phyloP scores from a whole-genome alignment of 2,113 vertebrate species.

The Protobothrops mucrosquamatus region DNA sequence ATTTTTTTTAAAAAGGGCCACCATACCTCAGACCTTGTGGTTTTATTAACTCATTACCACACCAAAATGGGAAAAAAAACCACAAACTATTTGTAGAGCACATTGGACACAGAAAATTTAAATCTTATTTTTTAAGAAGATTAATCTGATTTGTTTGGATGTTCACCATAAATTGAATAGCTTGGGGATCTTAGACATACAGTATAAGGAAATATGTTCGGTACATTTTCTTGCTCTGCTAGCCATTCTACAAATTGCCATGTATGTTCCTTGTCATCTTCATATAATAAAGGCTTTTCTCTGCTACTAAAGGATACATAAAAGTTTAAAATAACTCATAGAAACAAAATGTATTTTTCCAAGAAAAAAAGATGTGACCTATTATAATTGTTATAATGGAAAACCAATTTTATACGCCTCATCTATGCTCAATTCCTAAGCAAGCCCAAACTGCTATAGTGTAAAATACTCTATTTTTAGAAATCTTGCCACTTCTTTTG shows the following conservation, averaged over 20 bases:
- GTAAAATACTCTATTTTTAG: background rate
- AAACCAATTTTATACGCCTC: conserved; percentile 21
- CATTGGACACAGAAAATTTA: background rate
- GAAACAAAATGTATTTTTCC: background rate
- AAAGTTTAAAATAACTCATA: conserved; percentile 25
- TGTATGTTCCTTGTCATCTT: background rate
- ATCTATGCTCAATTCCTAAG: conserved; percentile 4
- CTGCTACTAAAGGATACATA: conserved; percentile 10
- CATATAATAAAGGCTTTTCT: conserved; percentile 30
- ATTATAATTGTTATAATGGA: conserved; percentile 2
- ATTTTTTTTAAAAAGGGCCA: too few species aligned
- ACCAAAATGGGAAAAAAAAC: background rate
- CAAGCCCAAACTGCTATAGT: background rate
- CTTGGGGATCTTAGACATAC: conserved; percentile 11
- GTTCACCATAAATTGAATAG: background rate
- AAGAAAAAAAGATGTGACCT: conserved; percentile 16
- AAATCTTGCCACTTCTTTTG: background rate
- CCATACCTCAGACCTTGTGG: background rate
- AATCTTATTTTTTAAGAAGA: background rate
- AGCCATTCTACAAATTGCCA: conserved; percentile 16
- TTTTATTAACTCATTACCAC: background rate
- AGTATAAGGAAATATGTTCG: background rate
- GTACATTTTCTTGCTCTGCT: conserved; percentile 18
- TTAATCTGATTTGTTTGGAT: background rate
- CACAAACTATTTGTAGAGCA: background rate